Evolutionary conservation across 2,113 vertebrate species (phyloP).

Genomic region (Megalops atlanticus): DNA sequence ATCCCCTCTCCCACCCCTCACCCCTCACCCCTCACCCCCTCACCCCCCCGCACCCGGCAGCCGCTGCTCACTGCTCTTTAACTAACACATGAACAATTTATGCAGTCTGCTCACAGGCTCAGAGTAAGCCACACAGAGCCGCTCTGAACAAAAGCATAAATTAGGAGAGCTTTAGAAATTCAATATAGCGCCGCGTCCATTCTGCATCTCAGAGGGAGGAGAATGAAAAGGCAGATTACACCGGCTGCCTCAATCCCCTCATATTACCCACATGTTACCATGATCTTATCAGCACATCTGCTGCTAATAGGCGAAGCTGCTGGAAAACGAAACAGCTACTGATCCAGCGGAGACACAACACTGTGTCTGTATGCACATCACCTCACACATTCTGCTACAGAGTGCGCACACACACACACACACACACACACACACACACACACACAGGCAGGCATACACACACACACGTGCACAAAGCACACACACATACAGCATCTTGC

Average conservation of each 20-base stretch:
- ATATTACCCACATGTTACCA: neutral
- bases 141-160: neutral
- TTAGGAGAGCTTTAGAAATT: neutral
- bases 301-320: neutral
- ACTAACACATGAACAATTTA: neutral
- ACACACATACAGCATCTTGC: neutral
- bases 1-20: no score
- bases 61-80: no score
- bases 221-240: neutral
- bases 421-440: neutral
- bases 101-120: neutral
- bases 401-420: neutral
- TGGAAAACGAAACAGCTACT: neutral
- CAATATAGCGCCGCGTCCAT: neutral
- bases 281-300: constrained; percentile 7
- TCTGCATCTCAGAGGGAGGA: neutral
- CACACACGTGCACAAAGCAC: neutral
- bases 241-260: neutral
- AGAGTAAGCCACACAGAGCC: neutral
- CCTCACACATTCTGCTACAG: neutral
- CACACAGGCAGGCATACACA: neutral
- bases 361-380: neutral
- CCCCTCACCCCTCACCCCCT: no score
- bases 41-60: no score
- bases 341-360: neutral